Conservation (phyloP, 2,797 vertebrate species). For the Pagetopsis macropterus region DNA sequence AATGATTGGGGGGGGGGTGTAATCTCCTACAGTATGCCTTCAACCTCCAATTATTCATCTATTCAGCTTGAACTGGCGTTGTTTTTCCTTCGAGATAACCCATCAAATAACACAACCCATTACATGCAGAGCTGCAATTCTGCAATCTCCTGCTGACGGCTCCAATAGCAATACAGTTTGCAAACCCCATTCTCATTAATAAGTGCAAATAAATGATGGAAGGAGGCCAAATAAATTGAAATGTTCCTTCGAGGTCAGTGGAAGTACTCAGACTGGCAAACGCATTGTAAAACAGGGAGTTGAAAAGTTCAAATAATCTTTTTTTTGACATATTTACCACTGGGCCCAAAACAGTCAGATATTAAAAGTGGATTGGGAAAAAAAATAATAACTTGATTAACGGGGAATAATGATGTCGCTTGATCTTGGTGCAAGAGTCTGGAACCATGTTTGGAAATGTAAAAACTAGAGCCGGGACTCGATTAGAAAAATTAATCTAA, state of each 20-base stretch:
- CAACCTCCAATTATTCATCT: slow-evolving; percentile 54
- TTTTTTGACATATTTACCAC: slow-evolving; percentile 48
- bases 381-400: slow-evolving; percentile 71
- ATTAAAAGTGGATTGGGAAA: slow-evolving; percentile 42
- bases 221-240: slow-evolving; percentile 61
- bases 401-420: slow-evolving; percentile 65
- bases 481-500: too few species aligned
- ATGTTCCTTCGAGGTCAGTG: slow-evolving; percentile 57
- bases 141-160: slow-evolving; percentile 35
- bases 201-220: slow-evolving; percentile 61
- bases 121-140: slow-evolving; percentile 31
- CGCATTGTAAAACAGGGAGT: slow-evolving; percentile 63
- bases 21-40: slow-evolving; percentile 45
- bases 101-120: slow-evolving; percentile 53
- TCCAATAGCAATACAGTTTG: slow-evolving; percentile 43
- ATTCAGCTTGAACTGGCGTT: slow-evolving; percentile 60
- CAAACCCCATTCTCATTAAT: slow-evolving; percentile 59
- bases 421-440: slow-evolving; percentile 50
- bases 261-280: slow-evolving; percentile 25
- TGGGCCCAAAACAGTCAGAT: slow-evolving; percentile 33
- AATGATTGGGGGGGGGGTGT: slow-evolving; percentile 42
- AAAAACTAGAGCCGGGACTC: too few species aligned
- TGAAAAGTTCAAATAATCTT: slow-evolving; percentile 74
- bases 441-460: slow-evolving; percentile 44
- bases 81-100: slow-evolving; percentile 56